phyloP scores from a whole-genome alignment of 2,113 vertebrate genomes.

The Rissa tridactyla region DNA sequence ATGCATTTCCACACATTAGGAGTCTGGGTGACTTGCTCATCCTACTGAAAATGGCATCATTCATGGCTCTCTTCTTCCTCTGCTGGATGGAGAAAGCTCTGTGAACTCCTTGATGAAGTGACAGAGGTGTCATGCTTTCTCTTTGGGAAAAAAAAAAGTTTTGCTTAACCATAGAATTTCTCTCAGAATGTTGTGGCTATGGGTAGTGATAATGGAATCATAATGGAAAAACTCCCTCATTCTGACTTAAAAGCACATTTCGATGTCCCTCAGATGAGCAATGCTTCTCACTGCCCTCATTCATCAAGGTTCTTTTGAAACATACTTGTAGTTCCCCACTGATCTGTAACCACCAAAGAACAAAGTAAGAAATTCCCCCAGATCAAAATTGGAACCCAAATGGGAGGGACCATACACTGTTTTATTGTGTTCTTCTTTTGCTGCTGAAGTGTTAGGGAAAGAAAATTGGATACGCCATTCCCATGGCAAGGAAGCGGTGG shows the following conservation, averaged over 20 bases:
- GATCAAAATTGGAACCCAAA: too few relatives aligned
- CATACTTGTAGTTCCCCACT: too few relatives aligned
- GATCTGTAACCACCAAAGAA: too few relatives aligned
- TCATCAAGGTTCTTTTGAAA: too few relatives aligned
- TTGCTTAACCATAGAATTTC: not conserved
- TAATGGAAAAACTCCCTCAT: not conserved
- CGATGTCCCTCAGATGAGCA: not conserved
- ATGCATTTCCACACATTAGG: not conserved
- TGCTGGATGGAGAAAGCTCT: not conserved
- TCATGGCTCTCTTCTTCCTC: not conserved
- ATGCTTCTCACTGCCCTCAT: not conserved
- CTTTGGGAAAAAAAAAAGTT: not conserved
- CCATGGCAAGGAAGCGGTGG: too few relatives aligned
- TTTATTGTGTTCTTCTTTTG: too few relatives aligned
- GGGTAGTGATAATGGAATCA: not conserved
- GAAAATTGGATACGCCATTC: too few relatives aligned
- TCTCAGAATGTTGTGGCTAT: not conserved
- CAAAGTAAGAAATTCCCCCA: too few relatives aligned
- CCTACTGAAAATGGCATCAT: not conserved
- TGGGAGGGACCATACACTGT: too few relatives aligned
- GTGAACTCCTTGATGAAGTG: not conserved
- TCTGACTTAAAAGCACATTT: not conserved
- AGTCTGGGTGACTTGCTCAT: too few relatives aligned
- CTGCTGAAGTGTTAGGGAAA: too few relatives aligned
- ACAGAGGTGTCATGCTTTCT: not conserved